Base-by-base conservation (phyloP, 1,140 invertebrate species). In the Drosophila nigrodunni region DNA sequence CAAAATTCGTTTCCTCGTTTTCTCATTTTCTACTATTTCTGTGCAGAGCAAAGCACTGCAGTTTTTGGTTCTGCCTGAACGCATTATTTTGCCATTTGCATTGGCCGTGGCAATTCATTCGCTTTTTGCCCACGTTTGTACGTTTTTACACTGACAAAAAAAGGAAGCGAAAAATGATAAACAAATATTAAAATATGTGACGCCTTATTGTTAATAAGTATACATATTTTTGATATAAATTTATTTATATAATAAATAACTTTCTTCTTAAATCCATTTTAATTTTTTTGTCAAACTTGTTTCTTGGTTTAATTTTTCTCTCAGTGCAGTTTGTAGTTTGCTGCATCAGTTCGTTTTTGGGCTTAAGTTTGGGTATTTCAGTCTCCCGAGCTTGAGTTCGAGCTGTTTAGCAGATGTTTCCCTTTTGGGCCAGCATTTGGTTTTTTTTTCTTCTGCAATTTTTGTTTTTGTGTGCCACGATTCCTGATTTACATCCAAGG, bases 71-170 rank as follows among this genome's bases (percentile, higher is more conserved):
- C 54, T 60, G 70, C 50, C 44, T 52, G 47, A 59, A 68, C 64
- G 57, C 55, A 74, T 70, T 62, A 57, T 69, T 74, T 50, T 61
- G 49, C 47, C 72, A 74, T 74, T 74, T 59, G 65, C 43, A 55
- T 68, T 71, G 50, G 60, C 50, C 50, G 50, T 65, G 68, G 34
- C 50, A 41, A 64, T 47, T 39, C 60, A 35, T 43, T 52, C 10
- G 58, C 13, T 39, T 73, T 74, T 74, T 61, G 44, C 66, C 57
- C 72, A 70, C 57, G 47, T 68, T 52, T 68, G 2, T 52, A 52
- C 37, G n/a, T 5, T 35, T 15, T 46, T 60, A 21, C 25, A 30
- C 25, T 5, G 25, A 30, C 0, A 30, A 30, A 30, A 30, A 30
- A 21, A 21, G 0, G 18, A 21, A 1, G 1, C 1, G 18, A 1